These are phyloP conservation scores for Pygoscelis adeliae DNA, from an alignment of 2,113 vertebrate species.

Conservation along the genomic window DNA sequence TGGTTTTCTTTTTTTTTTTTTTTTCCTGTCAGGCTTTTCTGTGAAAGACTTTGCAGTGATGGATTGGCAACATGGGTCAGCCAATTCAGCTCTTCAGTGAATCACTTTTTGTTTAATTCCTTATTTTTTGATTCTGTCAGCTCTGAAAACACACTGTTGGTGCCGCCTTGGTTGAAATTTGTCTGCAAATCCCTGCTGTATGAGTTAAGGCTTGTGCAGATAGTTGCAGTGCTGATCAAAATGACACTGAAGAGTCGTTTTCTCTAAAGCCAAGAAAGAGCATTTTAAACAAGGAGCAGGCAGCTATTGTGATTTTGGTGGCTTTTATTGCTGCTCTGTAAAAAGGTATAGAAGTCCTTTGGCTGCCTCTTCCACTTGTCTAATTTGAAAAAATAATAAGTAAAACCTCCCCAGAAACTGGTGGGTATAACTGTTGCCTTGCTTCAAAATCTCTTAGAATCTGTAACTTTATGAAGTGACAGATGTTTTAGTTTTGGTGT, in stretches of 20 bases:
- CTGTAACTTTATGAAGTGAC: background rate
- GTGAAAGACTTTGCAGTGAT: background rate
- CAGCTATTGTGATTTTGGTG: conserved; percentile 1
- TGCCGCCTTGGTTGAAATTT: background rate
- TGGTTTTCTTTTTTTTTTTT: background rate
- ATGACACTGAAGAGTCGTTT: conserved; percentile 8
- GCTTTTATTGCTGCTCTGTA: background rate
- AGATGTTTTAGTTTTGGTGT: background rate
- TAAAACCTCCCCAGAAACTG: background rate
- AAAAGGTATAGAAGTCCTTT: background rate
- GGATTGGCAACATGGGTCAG: background rate
- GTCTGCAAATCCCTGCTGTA: background rate
- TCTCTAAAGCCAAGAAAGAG: background rate
- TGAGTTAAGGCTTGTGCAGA: conserved; percentile 6
- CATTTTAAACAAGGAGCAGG: background rate
- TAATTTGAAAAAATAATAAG: background rate
- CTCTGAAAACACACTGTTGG: background rate
- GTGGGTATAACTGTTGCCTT: background rate
- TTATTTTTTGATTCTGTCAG: background rate
- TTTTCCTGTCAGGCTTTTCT: background rate
- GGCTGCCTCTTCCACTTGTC: background rate
- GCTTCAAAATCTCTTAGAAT: background rate
- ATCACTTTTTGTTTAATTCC: conserved; percentile 18
- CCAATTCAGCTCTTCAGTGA: background rate
- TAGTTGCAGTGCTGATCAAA: conserved; percentile 34